Evolutionary conservation across 2,888 invertebrate genomes (phyloP).

Genomic region (Xestia rhomboidea): DNA sequence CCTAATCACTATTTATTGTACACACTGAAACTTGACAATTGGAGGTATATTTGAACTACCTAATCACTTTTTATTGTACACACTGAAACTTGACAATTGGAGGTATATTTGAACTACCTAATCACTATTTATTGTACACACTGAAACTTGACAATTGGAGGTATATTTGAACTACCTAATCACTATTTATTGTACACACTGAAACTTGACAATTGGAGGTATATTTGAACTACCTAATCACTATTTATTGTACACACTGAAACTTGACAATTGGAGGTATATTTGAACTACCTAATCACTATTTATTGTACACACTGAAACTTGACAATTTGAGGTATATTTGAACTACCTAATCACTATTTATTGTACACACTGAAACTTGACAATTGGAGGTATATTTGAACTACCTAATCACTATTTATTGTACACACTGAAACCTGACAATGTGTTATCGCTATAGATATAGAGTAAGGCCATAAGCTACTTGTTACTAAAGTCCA

Average conservation of each 20-base stretch:
- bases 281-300: slow-evolving; percentile 20
- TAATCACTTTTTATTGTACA: slow-evolving; percentile 7
- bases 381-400: slow-evolving; percentile 47
- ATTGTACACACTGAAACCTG: neutral
- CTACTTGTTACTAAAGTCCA: neutral
- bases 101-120: slow-evolving; percentile 30
- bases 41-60: slow-evolving; percentile 39
- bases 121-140: slow-evolving; percentile 3
- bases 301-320: neutral
- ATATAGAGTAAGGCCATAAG: no score
- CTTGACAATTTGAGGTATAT: slow-evolving; percentile 47
- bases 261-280: slow-evolving; percentile 50
- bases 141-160: slow-evolving; percentile 43
- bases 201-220: slow-evolving; percentile 50
- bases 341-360: slow-evolving; percentile 15
- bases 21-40: neutral
- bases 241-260: neutral
- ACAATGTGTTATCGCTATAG: neutral
- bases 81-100: slow-evolving; percentile 27
- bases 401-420: slow-evolving; percentile 12
- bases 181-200: neutral
- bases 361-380: neutral
- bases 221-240: slow-evolving; percentile 24
- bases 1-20: slow-evolving; percentile 10
- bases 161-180: slow-evolving; percentile 27